Evolutionary conservation across 2,113 vertebrate species (phyloP).

Genomic region (Centropus bengalensis): DNA sequence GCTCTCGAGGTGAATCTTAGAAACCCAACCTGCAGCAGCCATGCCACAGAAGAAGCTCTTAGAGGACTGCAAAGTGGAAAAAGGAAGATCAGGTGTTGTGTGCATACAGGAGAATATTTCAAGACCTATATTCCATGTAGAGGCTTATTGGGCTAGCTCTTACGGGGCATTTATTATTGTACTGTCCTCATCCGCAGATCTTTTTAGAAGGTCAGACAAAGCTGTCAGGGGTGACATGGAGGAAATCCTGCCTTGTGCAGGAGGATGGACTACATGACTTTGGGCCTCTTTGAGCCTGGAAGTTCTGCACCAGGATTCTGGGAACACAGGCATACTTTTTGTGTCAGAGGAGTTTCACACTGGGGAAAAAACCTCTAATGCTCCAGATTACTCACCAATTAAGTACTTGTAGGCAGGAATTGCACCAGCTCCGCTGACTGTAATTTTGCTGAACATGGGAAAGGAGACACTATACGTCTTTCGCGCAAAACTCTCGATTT

Average conservation of each 20-base stretch:
- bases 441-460: slow-evolving; percentile 94
- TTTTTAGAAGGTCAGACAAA: background rate
- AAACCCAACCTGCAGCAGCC: background rate
- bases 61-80: background rate
- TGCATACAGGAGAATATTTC: background rate
- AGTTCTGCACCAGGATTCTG: background rate
- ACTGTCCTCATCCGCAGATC: background rate
- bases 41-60: background rate
- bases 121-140: background rate
- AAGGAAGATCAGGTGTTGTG: background rate
- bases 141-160: background rate
- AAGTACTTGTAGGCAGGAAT: slow-evolving; percentile 94
- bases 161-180: background rate
- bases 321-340: background rate
- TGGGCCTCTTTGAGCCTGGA: background rate
- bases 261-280: background rate
- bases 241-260: background rate
- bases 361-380: background rate
- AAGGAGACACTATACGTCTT: slow-evolving; percentile 89
- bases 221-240: background rate
- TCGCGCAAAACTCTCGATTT: slow-evolving; percentile 92
- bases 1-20: background rate
- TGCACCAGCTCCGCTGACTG: slow-evolving; percentile 85
- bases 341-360: background rate
- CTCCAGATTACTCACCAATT: slow-evolving; percentile 75